A percentile compares a stretch with the other conserved stretches of the same genome.
Conservation (phyloP, 2,113 vertebrate genomes). For the Hippoglossus stenolepis region DNA sequence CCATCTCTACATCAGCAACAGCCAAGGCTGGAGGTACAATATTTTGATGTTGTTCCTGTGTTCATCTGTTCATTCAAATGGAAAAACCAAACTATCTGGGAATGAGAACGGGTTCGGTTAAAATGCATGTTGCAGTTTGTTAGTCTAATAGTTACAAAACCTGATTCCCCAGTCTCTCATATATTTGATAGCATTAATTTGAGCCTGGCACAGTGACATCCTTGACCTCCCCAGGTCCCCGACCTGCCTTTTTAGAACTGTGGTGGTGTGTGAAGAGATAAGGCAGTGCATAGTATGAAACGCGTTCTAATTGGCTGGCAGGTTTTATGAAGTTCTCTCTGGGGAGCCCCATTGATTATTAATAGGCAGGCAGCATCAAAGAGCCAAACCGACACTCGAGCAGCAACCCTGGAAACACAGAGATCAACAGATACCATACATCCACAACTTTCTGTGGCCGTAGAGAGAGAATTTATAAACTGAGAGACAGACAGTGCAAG, state of each 20-base stretch:
- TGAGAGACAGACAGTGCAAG: constrained; percentile 1
- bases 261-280: constrained; percentile 45
- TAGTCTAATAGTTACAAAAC: constrained; percentile 10
- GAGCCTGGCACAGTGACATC: constrained; percentile 36
- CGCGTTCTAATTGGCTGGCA: constrained; percentile 73
- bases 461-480: constrained; percentile 35
- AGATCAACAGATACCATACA: constrained; percentile 53
- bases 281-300: constrained; percentile 58
- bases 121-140: background rate
- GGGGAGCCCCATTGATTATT: constrained; percentile 75
- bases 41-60: background rate
- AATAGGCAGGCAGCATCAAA: constrained; percentile 77
- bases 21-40: background rate
- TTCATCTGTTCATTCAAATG: background rate
- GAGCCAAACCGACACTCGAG: constrained; percentile 61
- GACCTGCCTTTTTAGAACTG: constrained; percentile 34
- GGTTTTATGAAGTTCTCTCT: constrained; percentile 68
- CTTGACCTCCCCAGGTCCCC: constrained; percentile 57
- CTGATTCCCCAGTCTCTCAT: constrained; percentile 10
- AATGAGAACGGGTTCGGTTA: background rate
- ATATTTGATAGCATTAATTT: constrained; percentile 40
- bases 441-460: constrained; percentile 36
- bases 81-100: constrained; percentile 3
- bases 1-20: background rate
- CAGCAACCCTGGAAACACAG: constrained; percentile 49